phyloP scores from a whole-genome alignment of 2,113 vertebrate species.

The Prionailurus bengalensis region DNA sequence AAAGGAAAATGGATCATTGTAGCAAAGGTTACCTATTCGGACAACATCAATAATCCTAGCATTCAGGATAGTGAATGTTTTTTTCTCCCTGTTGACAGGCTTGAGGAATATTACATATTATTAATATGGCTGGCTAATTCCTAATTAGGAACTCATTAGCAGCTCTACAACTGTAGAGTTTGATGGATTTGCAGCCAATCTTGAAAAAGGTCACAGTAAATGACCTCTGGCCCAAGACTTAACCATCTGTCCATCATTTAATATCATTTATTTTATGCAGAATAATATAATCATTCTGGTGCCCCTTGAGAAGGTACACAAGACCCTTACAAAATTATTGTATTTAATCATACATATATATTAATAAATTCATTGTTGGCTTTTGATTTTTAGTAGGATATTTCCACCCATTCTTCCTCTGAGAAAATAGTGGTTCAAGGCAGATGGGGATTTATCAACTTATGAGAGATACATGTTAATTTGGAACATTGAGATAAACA shows the following conservation, averaged over 20 bases:
- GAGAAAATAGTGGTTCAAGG: not conserved
- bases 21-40: slow-evolving; percentile 64
- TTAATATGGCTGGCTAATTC: slow-evolving; percentile 87
- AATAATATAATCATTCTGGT: not conserved
- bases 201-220: slow-evolving; percentile 65
- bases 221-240: slow-evolving; percentile 75
- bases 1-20: not conserved
- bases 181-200: slow-evolving; percentile 84
- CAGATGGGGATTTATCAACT: not conserved
- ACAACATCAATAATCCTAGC: slow-evolving; percentile 55
- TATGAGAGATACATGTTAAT: not conserved
- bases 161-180: slow-evolving; percentile 73
- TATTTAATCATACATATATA: slow-evolving; percentile 12
- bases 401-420: not conserved
- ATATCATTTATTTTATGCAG: not conserved
- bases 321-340: not conserved
- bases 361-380: not conserved
- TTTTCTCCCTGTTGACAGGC: slow-evolving; percentile 69
- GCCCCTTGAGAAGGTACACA: not conserved
- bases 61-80: slow-evolving; percentile 56
- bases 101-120: slow-evolving; percentile 83
- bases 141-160: slow-evolving; percentile 88
- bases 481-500: slow-evolving; percentile 59
- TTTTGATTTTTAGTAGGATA: slow-evolving; percentile 54
- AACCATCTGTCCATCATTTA: slow-evolving; percentile 75